Base-by-base conservation (phyloP, 2,113 vertebrate species). In the Rhagologus leucostigma region DNA sequence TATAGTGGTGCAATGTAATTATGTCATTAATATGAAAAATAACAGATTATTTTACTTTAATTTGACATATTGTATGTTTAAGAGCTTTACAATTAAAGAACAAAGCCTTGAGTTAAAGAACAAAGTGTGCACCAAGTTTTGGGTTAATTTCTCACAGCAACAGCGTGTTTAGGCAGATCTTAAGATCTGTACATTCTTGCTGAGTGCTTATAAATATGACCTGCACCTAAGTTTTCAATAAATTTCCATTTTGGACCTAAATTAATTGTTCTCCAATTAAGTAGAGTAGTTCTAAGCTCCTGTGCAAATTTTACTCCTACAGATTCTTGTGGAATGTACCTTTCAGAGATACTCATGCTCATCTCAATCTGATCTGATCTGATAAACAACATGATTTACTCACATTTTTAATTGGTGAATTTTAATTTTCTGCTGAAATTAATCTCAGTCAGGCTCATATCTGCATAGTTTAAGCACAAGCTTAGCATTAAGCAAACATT, bases 1-100 rank as follows among this genome's bases (percentile, higher is more conserved):
- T 96, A 96, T 71, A 71, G 77, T 87, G 33, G 73, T 93, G 49
- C 37, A 88, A 76, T 93, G 53, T 76, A 96, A 96, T 95, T 96
- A 97, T 96, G 92, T 92, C 81, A 96, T 97, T 97, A 97, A 96
- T 96, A 95, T 91, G 84, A 95, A 96, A 95, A 91, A 94, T 67
- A 96, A 88, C 77, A 93, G 65, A 90, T 96, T 88, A 84, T 96
- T 89, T 95, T 90, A 90, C 73, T 94, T 93, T 95, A 92, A 97
- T 84, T 93, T 95, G 94, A 68, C 74, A 64, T 84, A 59, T 67
- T 93, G 76, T 63, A 60, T 32, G 16, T 87, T 92, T 95, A 93
- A 87, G 77, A 88, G 30, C 65, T 84, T 74, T 57, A 68, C 84
- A 94, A 90, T 89, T 93, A 83, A 94, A 85, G 73, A 96, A 78